Conservation (phyloP, 2,888 invertebrate genomes). For the Drosophila koepferae region DNA sequence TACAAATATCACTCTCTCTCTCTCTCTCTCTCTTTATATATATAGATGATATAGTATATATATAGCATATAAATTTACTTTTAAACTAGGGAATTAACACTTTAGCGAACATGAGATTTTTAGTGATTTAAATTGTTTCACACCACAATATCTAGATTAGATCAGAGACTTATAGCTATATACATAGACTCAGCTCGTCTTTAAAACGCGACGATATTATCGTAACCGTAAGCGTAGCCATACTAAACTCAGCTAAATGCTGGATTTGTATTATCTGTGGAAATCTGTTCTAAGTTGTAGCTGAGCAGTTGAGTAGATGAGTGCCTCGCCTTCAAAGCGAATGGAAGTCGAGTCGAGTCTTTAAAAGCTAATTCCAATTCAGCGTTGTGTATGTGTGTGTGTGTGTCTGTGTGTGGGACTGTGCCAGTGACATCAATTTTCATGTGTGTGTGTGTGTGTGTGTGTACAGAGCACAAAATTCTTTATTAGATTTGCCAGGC, state of each 20-base stretch:
- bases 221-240: slow-evolving; percentile 55
- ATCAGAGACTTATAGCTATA: slow-evolving; percentile 8
- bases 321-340: slow-evolving; percentile 11
- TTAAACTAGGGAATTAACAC: slow-evolving; percentile 24
- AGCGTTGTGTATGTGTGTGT: slow-evolving; percentile 30
- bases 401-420: slow-evolving; percentile 37
- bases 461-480: slow-evolving; percentile 34
- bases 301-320: slow-evolving; percentile 18
- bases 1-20: background rate
- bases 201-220: slow-evolving; percentile 33
- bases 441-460: slow-evolving; percentile 11
- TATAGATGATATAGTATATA: background rate
- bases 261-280: slow-evolving; percentile 31
- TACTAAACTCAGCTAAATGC: slow-evolving; percentile 74
- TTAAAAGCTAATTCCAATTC: slow-evolving; percentile 53
- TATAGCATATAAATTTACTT: slow-evolving; percentile 7
- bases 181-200: background rate
- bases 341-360: slow-evolving; percentile 35
- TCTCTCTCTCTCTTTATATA: background rate
- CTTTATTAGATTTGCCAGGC: slow-evolving; percentile 59
- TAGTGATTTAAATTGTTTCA: slow-evolving; percentile 8
- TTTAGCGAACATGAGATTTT: slow-evolving; percentile 2
- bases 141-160: slow-evolving; percentile 1
- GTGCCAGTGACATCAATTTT: slow-evolving; percentile 76
- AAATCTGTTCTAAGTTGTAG: slow-evolving; percentile 45